Conservation (phyloP, 1,140 invertebrate genomes). For the Thaumetopoea pityocampa region DNA sequence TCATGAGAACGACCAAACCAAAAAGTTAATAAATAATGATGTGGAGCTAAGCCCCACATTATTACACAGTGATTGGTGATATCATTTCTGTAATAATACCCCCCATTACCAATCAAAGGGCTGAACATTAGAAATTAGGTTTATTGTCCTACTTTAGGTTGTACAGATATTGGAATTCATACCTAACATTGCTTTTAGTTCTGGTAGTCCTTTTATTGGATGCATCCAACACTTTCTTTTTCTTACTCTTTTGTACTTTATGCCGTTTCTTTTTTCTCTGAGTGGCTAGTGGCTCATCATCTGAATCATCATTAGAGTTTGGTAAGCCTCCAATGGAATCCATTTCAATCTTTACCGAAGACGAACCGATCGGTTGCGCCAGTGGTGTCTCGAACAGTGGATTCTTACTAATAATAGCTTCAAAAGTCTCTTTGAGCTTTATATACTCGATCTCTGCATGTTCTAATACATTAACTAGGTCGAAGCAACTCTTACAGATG, state of each 20-base stretch:
- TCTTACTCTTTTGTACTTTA: slow-evolving; percentile 51
- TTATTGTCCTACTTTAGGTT: background rate
- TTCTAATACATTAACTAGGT: slow-evolving; percentile 57
- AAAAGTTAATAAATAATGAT: too few relatives aligned
- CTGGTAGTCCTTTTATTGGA: slow-evolving; percentile 31
- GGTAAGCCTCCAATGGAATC: slow-evolving; percentile 12
- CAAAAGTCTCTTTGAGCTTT: slow-evolving; percentile 56
- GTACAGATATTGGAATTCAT: background rate
- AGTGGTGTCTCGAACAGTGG: slow-evolving; percentile 39
- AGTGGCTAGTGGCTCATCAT: slow-evolving; percentile 60
- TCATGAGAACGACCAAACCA: too few relatives aligned
- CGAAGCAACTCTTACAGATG: slow-evolving; percentile 55
- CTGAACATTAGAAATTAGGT: too few relatives aligned
- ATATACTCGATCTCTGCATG: slow-evolving; percentile 55
- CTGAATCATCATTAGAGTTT: slow-evolving; percentile 62
- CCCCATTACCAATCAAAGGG: too few relatives aligned
- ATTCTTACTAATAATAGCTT: slow-evolving; percentile 57
- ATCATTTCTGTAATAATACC: too few relatives aligned
- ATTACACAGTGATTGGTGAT: too few relatives aligned
- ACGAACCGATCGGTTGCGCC: slow-evolving; percentile 22
- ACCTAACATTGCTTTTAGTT: slow-evolving; percentile 18
- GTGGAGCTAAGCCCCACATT: too few relatives aligned
- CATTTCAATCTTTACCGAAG: slow-evolving; percentile 44
- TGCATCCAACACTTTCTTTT: slow-evolving; percentile 27
- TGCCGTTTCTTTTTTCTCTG: slow-evolving; percentile 51